Evolutionary conservation across 2,888 invertebrate species (phyloP).

Genomic region (Drosophila histrio): DNA sequence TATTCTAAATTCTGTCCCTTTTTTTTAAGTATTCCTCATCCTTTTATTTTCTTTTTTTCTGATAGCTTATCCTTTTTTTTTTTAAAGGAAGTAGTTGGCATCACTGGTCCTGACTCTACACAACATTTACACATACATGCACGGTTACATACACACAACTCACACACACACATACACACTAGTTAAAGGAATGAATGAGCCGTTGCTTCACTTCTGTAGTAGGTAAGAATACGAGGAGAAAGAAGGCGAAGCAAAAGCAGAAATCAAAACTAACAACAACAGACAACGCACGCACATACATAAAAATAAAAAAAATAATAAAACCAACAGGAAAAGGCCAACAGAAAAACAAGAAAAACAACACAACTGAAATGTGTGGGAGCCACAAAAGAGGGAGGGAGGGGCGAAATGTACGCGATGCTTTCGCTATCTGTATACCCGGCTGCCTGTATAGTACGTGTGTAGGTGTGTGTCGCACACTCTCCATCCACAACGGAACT

Average conservation of each 20-base stretch:
- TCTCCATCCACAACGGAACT: constrained; percentile 53
- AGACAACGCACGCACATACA: constrained; percentile 41
- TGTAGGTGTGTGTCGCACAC: constrained; percentile 42
- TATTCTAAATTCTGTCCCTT: no score
- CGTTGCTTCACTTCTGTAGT: constrained; percentile 30
- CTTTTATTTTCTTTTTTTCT: no score
- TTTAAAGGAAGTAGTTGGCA: no score
- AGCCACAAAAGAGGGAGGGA: constrained; percentile 20
- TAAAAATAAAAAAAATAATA: constrained; percentile 38
- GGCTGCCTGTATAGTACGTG: constrained; percentile 1
- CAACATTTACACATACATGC: constrained; percentile 15
- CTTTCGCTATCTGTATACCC: constrained; percentile 39
- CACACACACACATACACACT: constrained; percentile 15
- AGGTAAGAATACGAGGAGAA: constrained; percentile 42
- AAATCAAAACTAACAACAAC: constrained; percentile 50
- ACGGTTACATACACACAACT: constrained; percentile 2
- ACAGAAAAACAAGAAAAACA: constrained; percentile 54
- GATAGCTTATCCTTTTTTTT: no score
- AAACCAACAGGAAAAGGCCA: constrained; percentile 60
- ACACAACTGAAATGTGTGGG: constrained; percentile 57
- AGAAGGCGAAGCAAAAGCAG: constrained; percentile 35
- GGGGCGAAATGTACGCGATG: constrained; percentile 33
- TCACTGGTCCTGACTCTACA: constrained; percentile 48
- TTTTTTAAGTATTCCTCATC: no score
- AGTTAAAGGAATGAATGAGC: constrained; percentile 46